A percentile compares a stretch with the other conserved stretches of the same genome.
These are phyloP conservation scores for Drosophila santomea DNA, from an alignment of 1,140 invertebrate species.

Conservation along the genomic window DNA sequence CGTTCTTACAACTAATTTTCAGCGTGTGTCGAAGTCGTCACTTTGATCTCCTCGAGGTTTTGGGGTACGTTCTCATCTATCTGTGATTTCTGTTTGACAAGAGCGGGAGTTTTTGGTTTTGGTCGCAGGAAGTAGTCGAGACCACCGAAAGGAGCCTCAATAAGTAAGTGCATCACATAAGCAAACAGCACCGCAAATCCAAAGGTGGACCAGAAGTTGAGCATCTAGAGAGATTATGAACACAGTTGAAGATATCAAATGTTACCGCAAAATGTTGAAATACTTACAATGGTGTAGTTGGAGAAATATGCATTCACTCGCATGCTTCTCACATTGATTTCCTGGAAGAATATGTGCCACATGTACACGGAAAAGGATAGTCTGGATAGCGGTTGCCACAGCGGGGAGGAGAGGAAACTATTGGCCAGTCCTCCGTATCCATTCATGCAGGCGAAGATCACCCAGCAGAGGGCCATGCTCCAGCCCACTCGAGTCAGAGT, in stretches of 20 bases:
- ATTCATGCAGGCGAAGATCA: constrained; percentile 88
- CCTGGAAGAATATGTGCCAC: constrained; percentile 79
- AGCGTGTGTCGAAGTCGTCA: neutral
- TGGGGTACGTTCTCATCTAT: neutral
- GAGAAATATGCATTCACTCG: constrained; percentile 48
- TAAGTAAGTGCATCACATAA: constrained; percentile 23
- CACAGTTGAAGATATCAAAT: neutral
- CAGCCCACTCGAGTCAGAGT: constrained; percentile 87
- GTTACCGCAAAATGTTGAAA: neutral
- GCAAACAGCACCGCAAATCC: constrained; percentile 28
- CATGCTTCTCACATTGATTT: constrained; percentile 21
- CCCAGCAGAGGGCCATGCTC: constrained; percentile 87
- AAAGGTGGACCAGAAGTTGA: constrained; percentile 40
- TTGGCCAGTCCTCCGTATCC: constrained; percentile 87
- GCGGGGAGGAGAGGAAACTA: constrained; percentile 81
- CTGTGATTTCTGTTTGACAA: neutral
- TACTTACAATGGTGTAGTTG: constrained; percentile 49
- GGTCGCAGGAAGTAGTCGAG: constrained; percentile 15
- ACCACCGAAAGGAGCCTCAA: constrained; percentile 45
- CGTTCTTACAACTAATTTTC: neutral
- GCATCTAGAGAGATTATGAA: constrained; percentile 11
- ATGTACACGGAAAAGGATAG: constrained; percentile 86
- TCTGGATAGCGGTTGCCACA: constrained; percentile 85
- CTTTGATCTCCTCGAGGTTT: neutral
- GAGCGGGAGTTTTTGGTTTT: neutral